phyloP scores from a whole-genome alignment of 2,888 invertebrate genomes.

The Himalopsyche kuldschensis region DNA sequence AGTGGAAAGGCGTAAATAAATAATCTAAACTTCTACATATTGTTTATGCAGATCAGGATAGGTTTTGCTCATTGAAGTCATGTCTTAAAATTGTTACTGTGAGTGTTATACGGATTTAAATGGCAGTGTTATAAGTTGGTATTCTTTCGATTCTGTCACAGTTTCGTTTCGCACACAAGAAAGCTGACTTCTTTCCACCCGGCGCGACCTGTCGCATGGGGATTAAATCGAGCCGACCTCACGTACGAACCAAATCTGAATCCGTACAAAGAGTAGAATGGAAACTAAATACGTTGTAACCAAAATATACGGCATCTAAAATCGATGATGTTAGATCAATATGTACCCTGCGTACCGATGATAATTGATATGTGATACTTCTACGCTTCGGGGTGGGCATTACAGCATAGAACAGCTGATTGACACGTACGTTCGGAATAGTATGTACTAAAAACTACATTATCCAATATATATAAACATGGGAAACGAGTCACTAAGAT shows the following conservation, averaged over 20 bases:
- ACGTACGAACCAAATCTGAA: not conserved
- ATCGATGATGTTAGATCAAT: constrained; percentile 6
- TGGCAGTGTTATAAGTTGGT: too few relatives aligned
- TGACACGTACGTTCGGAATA: not conserved
- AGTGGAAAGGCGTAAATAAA: too few relatives aligned
- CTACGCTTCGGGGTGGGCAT: not conserved
- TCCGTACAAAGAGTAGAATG: not conserved
- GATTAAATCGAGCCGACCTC: not conserved
- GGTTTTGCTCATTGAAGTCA: too few relatives aligned
- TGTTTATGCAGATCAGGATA: too few relatives aligned
- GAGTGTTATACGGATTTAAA: too few relatives aligned
- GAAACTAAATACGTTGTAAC: not conserved
- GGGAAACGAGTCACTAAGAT: too few relatives aligned
- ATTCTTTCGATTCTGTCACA: too few relatives aligned
- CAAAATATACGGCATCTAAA: constrained; percentile 19
- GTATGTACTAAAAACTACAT: too few relatives aligned
- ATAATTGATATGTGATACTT: not conserved
- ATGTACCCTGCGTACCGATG: not conserved
- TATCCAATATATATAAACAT: too few relatives aligned
- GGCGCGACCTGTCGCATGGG: not conserved
- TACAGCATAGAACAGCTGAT: not conserved
- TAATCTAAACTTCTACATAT: too few relatives aligned
- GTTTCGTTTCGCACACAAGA: not conserved
- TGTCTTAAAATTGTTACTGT: too few relatives aligned
- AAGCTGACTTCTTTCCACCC: not conserved